phyloP scores from a whole-genome alignment of 2,888 invertebrate genomes.

The Drosophila ochracea region DNA sequence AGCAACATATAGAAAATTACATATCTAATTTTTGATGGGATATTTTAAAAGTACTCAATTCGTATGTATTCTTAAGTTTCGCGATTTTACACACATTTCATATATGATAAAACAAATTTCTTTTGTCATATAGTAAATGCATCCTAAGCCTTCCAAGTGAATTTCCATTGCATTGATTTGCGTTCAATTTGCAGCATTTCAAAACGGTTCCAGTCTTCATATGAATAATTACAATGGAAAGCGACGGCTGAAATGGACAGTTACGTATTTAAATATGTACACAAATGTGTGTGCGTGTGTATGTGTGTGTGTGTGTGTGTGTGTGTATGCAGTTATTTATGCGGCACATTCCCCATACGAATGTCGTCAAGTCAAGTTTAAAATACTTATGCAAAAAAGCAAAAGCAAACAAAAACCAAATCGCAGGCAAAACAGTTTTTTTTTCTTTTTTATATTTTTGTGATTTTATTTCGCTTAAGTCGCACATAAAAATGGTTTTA shows the following conservation, averaged over 20 bases:
- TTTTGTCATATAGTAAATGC: not conserved
- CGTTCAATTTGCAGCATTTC: conserved; percentile 38
- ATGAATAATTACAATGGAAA: conserved; percentile 47
- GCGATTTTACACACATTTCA: not conserved
- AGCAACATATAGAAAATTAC: not conserved
- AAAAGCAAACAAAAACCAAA: not conserved
- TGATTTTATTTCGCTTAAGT: not conserved
- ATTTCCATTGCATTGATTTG: conserved; percentile 14
- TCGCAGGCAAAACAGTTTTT: not conserved
- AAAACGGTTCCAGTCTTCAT: conserved; percentile 27
- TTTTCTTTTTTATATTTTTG: not conserved
- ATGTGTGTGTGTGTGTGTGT: not conserved
- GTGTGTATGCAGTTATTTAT: conserved; percentile 42
- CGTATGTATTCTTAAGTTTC: not conserved
- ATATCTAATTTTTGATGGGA: no score
- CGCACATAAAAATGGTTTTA: not conserved
- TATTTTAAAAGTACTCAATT: not conserved
- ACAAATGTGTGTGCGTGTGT: not conserved
- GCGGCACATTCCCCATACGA: conserved; percentile 30
- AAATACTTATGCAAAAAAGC: not conserved
- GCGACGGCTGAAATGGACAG: conserved; percentile 29
- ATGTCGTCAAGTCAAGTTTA: conserved; percentile 7
- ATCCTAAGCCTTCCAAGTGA: not conserved
- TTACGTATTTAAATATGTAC: conserved; percentile 9
- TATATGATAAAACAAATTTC: not conserved